A percentile compares a stretch with the other conserved stretches of the same genome.
phyloP scores from a whole-genome alignment of 2,888 invertebrate genomes.

The Nemurella pictetii region DNA sequence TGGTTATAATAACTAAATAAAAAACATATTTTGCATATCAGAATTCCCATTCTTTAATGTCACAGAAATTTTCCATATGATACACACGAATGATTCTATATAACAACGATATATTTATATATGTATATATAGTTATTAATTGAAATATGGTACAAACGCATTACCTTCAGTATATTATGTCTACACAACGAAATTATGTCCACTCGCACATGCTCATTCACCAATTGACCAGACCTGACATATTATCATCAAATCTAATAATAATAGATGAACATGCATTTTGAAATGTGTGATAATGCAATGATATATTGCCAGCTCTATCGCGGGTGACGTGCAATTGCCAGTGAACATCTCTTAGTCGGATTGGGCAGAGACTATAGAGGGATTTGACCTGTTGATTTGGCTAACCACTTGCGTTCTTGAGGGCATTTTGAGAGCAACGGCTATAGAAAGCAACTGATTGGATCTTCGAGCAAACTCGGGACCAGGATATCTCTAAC shows the following conservation, averaged over 20 bases:
- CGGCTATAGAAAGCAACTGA: too few species aligned
- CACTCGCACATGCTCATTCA: neutral
- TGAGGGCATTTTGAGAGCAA: too few species aligned
- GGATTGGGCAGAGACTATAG: too few species aligned
- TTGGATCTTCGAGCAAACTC: too few species aligned
- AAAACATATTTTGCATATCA: neutral
- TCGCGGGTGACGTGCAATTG: too few species aligned
- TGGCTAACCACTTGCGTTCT: too few species aligned
- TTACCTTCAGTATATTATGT: neutral
- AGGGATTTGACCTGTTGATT: neutral
- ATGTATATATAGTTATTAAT: neutral
- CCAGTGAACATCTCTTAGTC: too few species aligned
- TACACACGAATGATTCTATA: neutral
- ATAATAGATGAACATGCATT: neutral
- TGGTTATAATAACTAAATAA: neutral
- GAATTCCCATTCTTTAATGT: neutral
- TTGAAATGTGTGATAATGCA: neutral
- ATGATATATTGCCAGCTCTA: neutral
- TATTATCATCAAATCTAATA: neutral
- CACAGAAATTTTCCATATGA: neutral
- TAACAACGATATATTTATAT: neutral
- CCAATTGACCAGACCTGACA: neutral
- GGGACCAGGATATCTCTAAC: too few species aligned
- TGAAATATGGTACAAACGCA: neutral
- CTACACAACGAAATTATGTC: neutral